A percentile compares a stretch with the other conserved stretches of the same genome.
phyloP scores from a whole-genome alignment of 2,888 invertebrate genomes.

The Ichneumon xanthorius region DNA sequence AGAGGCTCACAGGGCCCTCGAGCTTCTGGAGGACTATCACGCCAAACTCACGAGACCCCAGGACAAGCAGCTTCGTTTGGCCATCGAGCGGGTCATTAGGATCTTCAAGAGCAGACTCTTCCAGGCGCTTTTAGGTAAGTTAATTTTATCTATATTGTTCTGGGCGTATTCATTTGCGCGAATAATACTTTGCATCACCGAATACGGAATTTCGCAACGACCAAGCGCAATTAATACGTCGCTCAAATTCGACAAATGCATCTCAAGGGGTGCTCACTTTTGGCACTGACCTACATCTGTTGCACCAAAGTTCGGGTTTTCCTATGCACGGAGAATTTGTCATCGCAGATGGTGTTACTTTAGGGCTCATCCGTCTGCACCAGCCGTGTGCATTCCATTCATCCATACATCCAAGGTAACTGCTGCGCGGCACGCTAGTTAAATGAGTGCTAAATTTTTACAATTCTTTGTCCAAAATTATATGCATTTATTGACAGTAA shows the following conservation, averaged over 20 bases:
- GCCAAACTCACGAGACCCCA: slow-evolving; percentile 96
- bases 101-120: slow-evolving; percentile 99
- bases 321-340: slow-evolving; percentile 28
- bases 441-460: no score
- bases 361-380: no score
- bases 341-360: slow-evolving; percentile 39
- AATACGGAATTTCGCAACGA: background rate
- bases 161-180: background rate
- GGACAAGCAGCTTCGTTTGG: slow-evolving; percentile 97
- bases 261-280: background rate
- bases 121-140: slow-evolving; percentile 98
- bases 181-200: background rate
- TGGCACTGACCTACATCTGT: slow-evolving; percentile 9
- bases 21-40: slow-evolving; percentile 99
- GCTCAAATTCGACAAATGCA: background rate
- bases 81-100: slow-evolving; percentile 98
- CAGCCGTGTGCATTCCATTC: no score
- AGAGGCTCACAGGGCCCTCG: slow-evolving; percentile 99
- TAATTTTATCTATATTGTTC: slow-evolving; percentile 10
- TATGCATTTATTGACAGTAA: no score
- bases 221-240: background rate
- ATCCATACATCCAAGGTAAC: no score
- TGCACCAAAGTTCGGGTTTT: slow-evolving; percentile 13
- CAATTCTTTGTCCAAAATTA: no score
- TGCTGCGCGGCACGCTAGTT: no score